Evolutionary conservation across 2,888 invertebrate genomes (phyloP), one percentile per base, ranked within the genome.

Genomic region (Hirtodrosophila histrioides): DNA sequence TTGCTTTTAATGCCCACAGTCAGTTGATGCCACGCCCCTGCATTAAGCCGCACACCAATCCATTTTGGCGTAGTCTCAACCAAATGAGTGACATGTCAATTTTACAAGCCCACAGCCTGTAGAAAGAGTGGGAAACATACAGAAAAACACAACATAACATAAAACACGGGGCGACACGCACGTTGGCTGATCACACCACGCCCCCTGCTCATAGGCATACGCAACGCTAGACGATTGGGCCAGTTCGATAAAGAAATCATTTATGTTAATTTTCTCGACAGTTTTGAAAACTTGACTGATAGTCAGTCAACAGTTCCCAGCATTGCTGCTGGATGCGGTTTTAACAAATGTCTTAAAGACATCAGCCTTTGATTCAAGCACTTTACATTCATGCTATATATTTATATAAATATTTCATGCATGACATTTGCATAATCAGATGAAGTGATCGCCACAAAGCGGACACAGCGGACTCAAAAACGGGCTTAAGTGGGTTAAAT

Each of bases 221-320:
- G 51, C 44, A 65, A 62, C 56, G 60, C 45, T 53, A 80, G 74
- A 57, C 70, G 71, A 84, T 84, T 84, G 78, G 84, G 66, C 58
- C 61, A 63, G 60, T 36, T 62, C 78, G 79, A 87, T 88, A 78
- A 73, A 88, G 88, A 86, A 86, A 87, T 88, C 88, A 87, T 80
- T 86, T 86, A 87, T 87, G 88, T 78, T 76, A 87, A 87, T 88
- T 69, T 41, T 31, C 44, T 57, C 57, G 67, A 75, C 79, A 79
- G 72, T 69, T 73, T 58, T 46, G 36, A 46, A 51, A 63, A 61
- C 41, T 54, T 44, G 64, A 58, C 44, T 76, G 43, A 23, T 27
- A 48, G 53, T 45, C 40, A 35, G 48, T 66, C 60, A 37, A 9
- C 41, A 17, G 37, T 35, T 46, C 11, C 7, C 27, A 35, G 33